phyloP scores from a whole-genome alignment of 2,888 invertebrate species.

The Chromoteleia sp. region DNA sequence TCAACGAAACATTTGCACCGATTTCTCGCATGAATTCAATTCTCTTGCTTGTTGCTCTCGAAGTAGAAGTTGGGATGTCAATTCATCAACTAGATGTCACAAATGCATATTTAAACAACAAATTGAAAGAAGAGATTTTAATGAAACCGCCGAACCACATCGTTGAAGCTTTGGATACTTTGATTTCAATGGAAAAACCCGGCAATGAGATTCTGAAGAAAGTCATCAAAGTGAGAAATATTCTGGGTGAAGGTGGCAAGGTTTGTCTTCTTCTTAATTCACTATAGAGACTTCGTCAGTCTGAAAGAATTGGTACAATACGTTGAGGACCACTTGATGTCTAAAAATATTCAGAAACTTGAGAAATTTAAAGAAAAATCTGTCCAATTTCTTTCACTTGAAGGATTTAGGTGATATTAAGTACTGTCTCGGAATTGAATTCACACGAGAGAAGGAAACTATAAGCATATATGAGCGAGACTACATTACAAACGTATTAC shows the following conservation, averaged over 20 bases:
- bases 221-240: background rate
- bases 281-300: conserved; percentile 34
- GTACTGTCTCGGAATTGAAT: background rate
- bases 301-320: conserved; percentile 6
- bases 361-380: too few species aligned
- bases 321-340: background rate
- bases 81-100: conserved; percentile 11
- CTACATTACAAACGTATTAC: conserved; percentile 72
- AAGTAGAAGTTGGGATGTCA: conserved; percentile 1
- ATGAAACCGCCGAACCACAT: conserved; percentile 23
- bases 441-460: background rate
- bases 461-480: background rate
- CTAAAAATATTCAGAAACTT: too few species aligned
- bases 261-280: conserved; percentile 13
- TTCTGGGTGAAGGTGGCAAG: background rate
- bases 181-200: background rate
- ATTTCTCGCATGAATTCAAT: conserved; percentile 18
- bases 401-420: background rate
- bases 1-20: conserved; percentile 14
- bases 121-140: conserved; percentile 11
- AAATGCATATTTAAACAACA: conserved; percentile 20
- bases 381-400: background rate
- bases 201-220: background rate
- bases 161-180: background rate
- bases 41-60: conserved; percentile 6